A percentile compares a stretch with the other conserved stretches of the same genome.
Conservation (phyloP, 2,797 vertebrate genomes). For the Alosa sapidissima region DNA sequence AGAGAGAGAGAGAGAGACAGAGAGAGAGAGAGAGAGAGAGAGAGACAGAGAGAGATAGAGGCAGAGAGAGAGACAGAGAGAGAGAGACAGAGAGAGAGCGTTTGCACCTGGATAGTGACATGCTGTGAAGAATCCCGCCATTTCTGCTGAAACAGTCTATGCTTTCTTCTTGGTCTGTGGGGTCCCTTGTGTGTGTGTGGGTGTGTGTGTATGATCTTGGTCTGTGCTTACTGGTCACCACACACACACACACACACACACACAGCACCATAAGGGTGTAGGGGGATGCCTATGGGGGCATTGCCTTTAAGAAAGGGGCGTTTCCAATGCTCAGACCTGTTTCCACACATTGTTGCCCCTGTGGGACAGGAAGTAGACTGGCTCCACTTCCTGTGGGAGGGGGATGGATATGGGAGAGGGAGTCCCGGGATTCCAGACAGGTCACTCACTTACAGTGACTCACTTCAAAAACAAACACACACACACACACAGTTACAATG, state of each 20-base stretch:
- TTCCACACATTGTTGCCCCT: slow-evolving; percentile 75
- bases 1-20: background rate
- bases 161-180: background rate
- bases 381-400: background rate
- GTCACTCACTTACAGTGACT: background rate
- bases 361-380: slow-evolving; percentile 63
- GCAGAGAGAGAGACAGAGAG: slow-evolving; percentile 25
- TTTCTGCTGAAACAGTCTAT: slow-evolving; percentile 36
- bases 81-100: slow-evolving; percentile 17
- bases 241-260: background rate
- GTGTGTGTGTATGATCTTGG: background rate
- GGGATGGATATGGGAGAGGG: background rate
- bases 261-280: background rate
- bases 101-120: slow-evolving; percentile 64
- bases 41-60: background rate
- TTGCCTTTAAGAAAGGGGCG: slow-evolving; percentile 55
- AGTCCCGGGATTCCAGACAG: background rate
- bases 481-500: background rate
- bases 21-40: slow-evolving; percentile 4
- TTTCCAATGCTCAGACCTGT: slow-evolving; percentile 65
- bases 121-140: slow-evolving; percentile 64
- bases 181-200: background rate
- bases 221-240: background rate
- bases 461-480: background rate
- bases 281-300: slow-evolving; percentile 48